Evolutionary conservation across 2,113 vertebrate species (phyloP), one percentile per base, ranked within the genome.

Genomic region (Muntiacus muntjak): DNA sequence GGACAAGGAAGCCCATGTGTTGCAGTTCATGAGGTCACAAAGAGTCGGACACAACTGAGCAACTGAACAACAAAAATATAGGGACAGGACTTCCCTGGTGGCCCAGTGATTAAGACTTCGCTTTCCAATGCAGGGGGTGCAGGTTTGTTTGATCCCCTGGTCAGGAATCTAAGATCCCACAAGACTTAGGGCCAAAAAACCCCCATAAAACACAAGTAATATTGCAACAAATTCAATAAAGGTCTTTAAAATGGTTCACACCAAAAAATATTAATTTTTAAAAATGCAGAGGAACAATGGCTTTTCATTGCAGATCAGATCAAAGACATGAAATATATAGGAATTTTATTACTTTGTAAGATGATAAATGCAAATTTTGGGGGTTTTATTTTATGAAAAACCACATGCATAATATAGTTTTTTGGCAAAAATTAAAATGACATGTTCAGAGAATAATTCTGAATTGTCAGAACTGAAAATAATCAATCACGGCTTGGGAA

Each of bases 401-500:
- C 26, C 33, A 92, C 21, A 74, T 6, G 16, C 26, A 83, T 54
- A 60, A 76, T 60, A 64, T 78, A 62, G 14, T 87, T 94, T 94
- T 84, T 23, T 92, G 28, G 60, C 95, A 91, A 55, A 96, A 97
- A 85, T 45, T n/a, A 90, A 92, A 95, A 95, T 86, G 33, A 57
- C 3, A 60, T 55, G 21, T 79, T 58, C 15, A 81, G 45, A 90
- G 55, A 91, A 45, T 88, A 86, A 67, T 79, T 91, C 7, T 64
- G 52, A 89, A 50, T 62, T 90, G 5, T 67, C 40, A 89, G 36
- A 94, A 60, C 23, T 17, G 7, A 96, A 91, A 97, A 94, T 83
- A 94, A 57, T 40, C 36, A 90, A 30, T 78, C 9, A 67, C 7
- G 1, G 2, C 74, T 95, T 52, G 0, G 47, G 33, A 57, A 94